Base-by-base conservation (phyloP, 2,797 vertebrate species). In the Urosaurus nigricauda region DNA sequence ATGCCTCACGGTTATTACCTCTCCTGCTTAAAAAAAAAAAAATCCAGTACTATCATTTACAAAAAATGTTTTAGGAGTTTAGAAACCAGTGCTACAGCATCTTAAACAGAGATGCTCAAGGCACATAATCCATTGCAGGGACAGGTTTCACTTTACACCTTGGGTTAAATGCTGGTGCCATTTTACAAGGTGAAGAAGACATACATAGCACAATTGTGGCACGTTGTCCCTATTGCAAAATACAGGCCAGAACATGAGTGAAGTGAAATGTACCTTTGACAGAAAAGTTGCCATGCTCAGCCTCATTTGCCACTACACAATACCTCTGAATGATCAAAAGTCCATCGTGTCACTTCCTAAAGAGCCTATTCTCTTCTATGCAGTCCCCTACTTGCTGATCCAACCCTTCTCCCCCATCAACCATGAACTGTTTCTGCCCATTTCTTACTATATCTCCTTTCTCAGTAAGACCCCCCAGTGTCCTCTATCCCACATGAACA, bases 301-400 rank as follows among this genome's bases (percentile, higher is more conserved):
- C 51, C 60, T 53, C 63, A 51, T 78, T 32, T 60, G 53, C 73
- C 40, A 71, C 19, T 90, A 71, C 26, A 60, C 60, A 71, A 63
- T 40, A 51, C 43, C 51, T 88, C 83, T 60, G 37, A 60, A 6
- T 63, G 79, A 85, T 17, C 14, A 79, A 85, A 56, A 37, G 29
- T 68, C 75, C 32, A n/a, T 71, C 65, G 37, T 35, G 53, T 85
- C 63, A 56, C 40, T 35, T 35, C 83, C 43, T 51, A 35, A 80
- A 84, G 21, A 88, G 35, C 47, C 79, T 81, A 68, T 37, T 77
- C 78, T 85, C 35, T 58, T 14, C 32, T 37, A 78, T 60, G 29
- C 37, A 71, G 37, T n/a, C 78, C 85, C 84, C 35, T 60, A 78
- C 83, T 70, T 82, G 84, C 35, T 82, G 84, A 89, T 65, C 58